Base-by-base conservation (phyloP, 2,888 invertebrate genomes). In the Mythimna vitellina region DNA sequence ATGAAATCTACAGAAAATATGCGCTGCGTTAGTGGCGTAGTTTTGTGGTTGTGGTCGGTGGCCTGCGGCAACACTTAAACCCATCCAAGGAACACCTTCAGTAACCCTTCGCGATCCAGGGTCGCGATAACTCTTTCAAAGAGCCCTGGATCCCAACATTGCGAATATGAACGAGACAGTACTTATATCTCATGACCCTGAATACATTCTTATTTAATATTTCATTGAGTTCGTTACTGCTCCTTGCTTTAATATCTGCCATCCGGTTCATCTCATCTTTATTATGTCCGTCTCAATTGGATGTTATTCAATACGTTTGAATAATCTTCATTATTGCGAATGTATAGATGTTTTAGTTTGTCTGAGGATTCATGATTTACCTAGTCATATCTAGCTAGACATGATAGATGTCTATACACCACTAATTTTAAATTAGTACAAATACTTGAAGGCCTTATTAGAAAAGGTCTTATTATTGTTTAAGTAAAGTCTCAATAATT, bases 281-380 rank as follows among this genome's bases (percentile, higher is more conserved):
- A 67, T 69, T 61, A 67, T 76, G 70, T 20, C 49, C 61, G 65
- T 62, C 61, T 81, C 80, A 81, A 81, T 81, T 69, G 78, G 73
- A 64, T 66, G 75, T 70, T 65, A 68, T 57, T 74, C 74, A 78
- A 81, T 69, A 69, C 71, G 25, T 58, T 51, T 78, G 70, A 64
- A 77, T 77, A 70, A 63, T 61, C 22, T 54, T 70, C 51, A 67
- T 80, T 70, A 73, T 54, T 67, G 56, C 72, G 65, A 61, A 66
- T 65, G 54, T 56, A 29, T 54, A 49, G 17, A 56, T 58, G 56
- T 56, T 42, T 65, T 25, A 7, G 32, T 60, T 61, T 57, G 38
- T 51, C 63, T 63, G 29, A 38, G 35, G 29, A 20, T 38, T 62
- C 12, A 17, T 7, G 49, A 73, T 62, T 68, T 32, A 38, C 17